Evolutionary conservation across 1,140 invertebrate genomes (phyloP).

Genomic region (Harlomillsia oculata): DNA sequence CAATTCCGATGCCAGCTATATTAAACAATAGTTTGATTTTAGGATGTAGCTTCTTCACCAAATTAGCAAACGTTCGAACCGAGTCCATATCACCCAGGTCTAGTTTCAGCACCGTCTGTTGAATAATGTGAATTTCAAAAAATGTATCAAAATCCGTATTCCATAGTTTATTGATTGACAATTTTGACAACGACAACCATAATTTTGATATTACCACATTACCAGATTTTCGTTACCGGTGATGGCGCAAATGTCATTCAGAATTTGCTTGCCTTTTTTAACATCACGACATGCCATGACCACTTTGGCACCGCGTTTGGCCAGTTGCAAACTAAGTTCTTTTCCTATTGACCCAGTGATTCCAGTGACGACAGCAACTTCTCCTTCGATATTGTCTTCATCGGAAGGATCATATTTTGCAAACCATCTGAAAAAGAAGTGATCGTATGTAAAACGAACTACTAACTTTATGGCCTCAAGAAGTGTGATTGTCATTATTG

Average conservation of each 20-base stretch:
- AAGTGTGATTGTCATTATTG: no score
- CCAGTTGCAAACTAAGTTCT: no score
- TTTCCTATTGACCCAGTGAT: no score
- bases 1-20: slow-evolving; percentile 59
- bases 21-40: slow-evolving; percentile 64
- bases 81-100: slow-evolving; percentile 63
- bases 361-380: no score
- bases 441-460: no score
- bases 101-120: slow-evolving; percentile 48
- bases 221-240: slow-evolving; percentile 6
- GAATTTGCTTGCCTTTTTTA: slow-evolving; percentile 49
- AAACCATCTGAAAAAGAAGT: no score
- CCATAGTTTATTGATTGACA: no score
- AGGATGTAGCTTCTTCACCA: slow-evolving; percentile 50
- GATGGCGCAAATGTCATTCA: slow-evolving; percentile 30
- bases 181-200: background rate
- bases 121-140: no score
- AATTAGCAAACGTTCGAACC: slow-evolving; percentile 56
- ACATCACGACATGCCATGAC: slow-evolving; percentile 63
- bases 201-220: slow-evolving; percentile 35
- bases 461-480: no score
- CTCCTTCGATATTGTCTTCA: no score
- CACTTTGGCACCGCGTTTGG: slow-evolving; percentile 54
- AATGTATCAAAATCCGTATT: no score
- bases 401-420: no score